A percentile compares a stretch with the other conserved stretches of the same genome.
These are phyloP conservation scores for Parotocinclus haroldoi DNA, from an alignment of 2,797 vertebrate species.

Conservation along the genomic window DNA sequence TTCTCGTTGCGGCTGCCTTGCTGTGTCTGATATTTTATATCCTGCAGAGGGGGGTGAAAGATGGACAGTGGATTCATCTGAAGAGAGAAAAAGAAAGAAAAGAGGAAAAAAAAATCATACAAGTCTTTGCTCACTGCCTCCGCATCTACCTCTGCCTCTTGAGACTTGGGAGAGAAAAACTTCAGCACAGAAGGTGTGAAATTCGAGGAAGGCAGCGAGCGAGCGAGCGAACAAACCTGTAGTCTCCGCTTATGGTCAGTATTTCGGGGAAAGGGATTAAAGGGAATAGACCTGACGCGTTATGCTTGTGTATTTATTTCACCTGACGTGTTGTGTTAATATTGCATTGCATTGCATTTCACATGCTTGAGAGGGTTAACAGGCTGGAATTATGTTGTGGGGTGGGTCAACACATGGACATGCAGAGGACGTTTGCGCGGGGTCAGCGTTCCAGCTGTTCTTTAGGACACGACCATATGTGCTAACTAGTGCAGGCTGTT, in stretches of 20 bases:
- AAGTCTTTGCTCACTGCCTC: neutral
- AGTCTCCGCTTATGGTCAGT: constrained; percentile 63
- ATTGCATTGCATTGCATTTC: constrained; percentile 24
- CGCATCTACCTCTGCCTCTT: constrained; percentile 35
- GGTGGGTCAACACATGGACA: constrained; percentile 12
- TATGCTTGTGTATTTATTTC: too few species aligned
- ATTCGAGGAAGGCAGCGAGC: constrained; percentile 55
- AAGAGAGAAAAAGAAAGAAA: constrained; percentile 43
- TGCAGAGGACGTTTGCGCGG: constrained; percentile 11
- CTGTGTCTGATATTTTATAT: constrained; percentile 38
- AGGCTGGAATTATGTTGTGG: constrained; percentile 12
- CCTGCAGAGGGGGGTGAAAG: constrained; percentile 36
- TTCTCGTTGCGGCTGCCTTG: constrained; percentile 32
- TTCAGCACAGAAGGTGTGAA: constrained; percentile 59
- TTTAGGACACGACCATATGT: neutral
- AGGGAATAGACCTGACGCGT: too few species aligned
- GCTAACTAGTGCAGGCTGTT: constrained; percentile 1
- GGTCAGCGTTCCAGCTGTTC: constrained; percentile 9
- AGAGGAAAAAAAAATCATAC: constrained; percentile 23
- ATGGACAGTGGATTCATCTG: constrained; percentile 54
- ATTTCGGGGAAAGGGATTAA: constrained; percentile 8
- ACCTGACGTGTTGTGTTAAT: neutral
- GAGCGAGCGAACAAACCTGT: constrained; percentile 50
- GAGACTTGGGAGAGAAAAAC: constrained; percentile 55
- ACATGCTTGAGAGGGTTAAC: constrained; percentile 2